Base-by-base conservation (phyloP, 1,140 invertebrate genomes). In the Pollicipes pollicipes region DNA sequence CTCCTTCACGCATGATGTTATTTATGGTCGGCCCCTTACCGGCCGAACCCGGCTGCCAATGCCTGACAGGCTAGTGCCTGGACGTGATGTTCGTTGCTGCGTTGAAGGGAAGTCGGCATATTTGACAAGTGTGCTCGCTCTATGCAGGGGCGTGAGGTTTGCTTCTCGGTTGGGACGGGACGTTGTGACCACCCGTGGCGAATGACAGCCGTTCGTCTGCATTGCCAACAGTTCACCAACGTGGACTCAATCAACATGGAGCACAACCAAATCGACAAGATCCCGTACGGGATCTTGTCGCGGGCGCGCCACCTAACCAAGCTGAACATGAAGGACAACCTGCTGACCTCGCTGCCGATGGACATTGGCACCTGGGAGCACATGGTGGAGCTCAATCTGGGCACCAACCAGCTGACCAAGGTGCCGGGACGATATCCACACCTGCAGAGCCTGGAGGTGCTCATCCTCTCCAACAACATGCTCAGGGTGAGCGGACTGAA, bases 321-420 rank as follows among this genome's bases (percentile, higher is more conserved):
- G 80, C 82, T 99, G 29, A 99, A 97, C 78, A 95, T 98, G 88
- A 98, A 98, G 80, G 95, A 99, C 79, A 99, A 99, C 81, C 86
- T 89, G 75, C 81, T 99, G 30, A 92, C 90, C 16, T 89, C 93
- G 0, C 82, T 99, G 74, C 97, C 97, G 16, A 82, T 97, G 73
- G 94, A 97, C 82, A 88, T 96, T 75, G 93, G 96, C 71, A 89
- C 90, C 68, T 97, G 94, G 95, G 81, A 85, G 63, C 89, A 91
- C 77, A 96, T 99, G 89, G 95, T 97, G 3, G 97, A 99, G 79
- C 82, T 99, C 8, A 98, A 99, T 82, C 83, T 99, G 69, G 95
- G 93, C 30, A 96, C 94, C 66, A 99, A 99, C 84, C 91, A 97
- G 76, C 80, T 99, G 37, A 87, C 86, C 29, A 96, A 97, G 83